Evolutionary conservation across 2,797 vertebrate species (phyloP), one percentile per base, ranked within the genome.

Genomic region (Varecia variegata): DNA sequence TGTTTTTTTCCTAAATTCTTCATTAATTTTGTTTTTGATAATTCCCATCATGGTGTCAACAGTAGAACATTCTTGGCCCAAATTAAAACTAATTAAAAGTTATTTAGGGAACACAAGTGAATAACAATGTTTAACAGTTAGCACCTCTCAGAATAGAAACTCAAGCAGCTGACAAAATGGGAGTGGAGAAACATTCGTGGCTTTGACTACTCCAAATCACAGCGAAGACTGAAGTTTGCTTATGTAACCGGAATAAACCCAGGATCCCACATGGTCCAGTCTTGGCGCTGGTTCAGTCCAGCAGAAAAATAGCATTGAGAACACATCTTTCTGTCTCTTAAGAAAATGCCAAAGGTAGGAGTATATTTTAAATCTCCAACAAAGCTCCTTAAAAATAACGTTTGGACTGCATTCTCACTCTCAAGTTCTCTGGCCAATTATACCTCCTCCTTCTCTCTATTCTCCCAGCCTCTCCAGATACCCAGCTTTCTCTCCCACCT

Each of bases 41-140:
- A 93, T 90, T 88, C 47, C 76, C 93, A 86, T 97, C 96, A 95
- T 71, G 18, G 32, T 95, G 73, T 96, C 93, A 96, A 95, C 70
- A 70, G 65, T 38, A 83, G 95, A 94, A 96, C 73, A 96, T 95
- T 93, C 91, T 84, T 60, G 50, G 71, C 81, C 60, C 83, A 97
- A 97, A 96, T 94, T 77, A 97, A 96, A 96, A 92, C 89, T 90
- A 96, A 97, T 96, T 98, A 93, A 95, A 97, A 95, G 76, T 96
- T 96, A 97, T 96, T 98, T 96, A 89, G 84, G 90, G 95, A 96
- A 97, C 71, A 82, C 60, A 89, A 91, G 90, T 90, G 91, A 95
- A 89, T 77, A 94, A 96, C 97, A 94, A 94, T 94, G 96, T 93
- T 96, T 91, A 93, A 90, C 76, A 95, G 93, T 96, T 97, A 88